Percentiles rank a stretch among this genome's conserved stretches.
These are phyloP conservation scores for Agonopterix alstromeriana DNA, from an alignment of 2,888 invertebrate species.

Conservation along the genomic window DNA sequence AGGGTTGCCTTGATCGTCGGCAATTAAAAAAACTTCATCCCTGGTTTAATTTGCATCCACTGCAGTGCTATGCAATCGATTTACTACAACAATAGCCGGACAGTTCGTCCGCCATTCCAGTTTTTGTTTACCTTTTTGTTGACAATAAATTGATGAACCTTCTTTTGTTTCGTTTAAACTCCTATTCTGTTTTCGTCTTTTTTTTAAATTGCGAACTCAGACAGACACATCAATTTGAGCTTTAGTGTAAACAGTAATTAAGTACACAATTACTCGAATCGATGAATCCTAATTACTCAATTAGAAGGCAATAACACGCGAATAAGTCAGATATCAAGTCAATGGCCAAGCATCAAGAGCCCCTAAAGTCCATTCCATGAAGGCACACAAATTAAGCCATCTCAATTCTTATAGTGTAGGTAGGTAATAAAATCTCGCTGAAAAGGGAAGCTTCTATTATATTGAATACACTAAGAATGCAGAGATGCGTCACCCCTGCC, in stretches of 20 bases:
- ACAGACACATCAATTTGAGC: too few species aligned
- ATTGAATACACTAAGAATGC: neutral
- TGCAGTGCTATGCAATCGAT: constrained; percentile 26
- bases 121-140: neutral
- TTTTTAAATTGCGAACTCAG: too few species aligned
- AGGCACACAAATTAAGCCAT: too few species aligned
- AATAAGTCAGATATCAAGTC: constrained; percentile 5
- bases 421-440: too few species aligned
- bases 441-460: too few species aligned
- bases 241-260: neutral
- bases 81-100: constrained; percentile 33
- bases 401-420: too few species aligned
- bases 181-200: too few species aligned
- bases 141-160: neutral
- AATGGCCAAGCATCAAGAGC: neutral
- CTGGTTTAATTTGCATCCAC: constrained; percentile 43
- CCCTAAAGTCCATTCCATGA: neutral
- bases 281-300: constrained; percentile 4
- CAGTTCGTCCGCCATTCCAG: neutral
- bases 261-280: neutral
- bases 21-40: constrained; percentile 34
- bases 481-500: constrained; percentile 2
- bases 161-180: neutral
- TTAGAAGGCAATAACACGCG: constrained; percentile 1
- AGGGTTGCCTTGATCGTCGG: constrained; percentile 29